Percentiles rank a stretch among this genome's conserved stretches.
These are phyloP conservation scores for Caenorhabditis angaria DNA, from an alignment of 2,888 invertebrate species.

Conservation along the genomic window DNA sequence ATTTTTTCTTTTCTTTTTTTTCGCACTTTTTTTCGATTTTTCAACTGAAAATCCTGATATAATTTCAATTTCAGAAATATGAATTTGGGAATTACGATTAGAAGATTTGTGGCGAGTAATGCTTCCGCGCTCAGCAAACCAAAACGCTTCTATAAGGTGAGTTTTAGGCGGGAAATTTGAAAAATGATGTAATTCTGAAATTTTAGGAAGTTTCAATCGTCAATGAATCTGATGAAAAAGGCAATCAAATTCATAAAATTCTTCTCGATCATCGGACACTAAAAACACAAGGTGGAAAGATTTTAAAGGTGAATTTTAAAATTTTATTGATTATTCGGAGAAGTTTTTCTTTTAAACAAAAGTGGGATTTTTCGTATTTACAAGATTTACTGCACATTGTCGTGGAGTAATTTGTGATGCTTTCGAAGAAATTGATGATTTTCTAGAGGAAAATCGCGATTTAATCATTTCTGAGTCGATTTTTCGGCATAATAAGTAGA, in stretches of 20 bases:
- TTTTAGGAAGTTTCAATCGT: constrained; percentile 53
- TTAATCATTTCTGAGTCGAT: constrained; percentile 29
- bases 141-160: constrained; percentile 54
- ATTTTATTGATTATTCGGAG: not conserved
- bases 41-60: constrained; percentile 15
- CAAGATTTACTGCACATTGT: constrained; percentile 23
- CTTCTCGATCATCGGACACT: constrained; percentile 59
- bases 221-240: constrained; percentile 43
- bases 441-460: constrained; percentile 40
- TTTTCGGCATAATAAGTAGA: constrained; percentile 41
- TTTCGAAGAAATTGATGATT: constrained; percentile 27
- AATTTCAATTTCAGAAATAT: not conserved
- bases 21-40: not conserved
- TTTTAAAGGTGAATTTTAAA: constrained; percentile 51
- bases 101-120: constrained; percentile 24
- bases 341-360: constrained; percentile 19
- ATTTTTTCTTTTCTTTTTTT: not conserved
- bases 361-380: constrained; percentile 11
- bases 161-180: not conserved
- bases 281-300: constrained; percentile 60
- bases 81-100: constrained; percentile 11
- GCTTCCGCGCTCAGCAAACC: constrained; percentile 54
- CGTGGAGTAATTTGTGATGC: constrained; percentile 24
- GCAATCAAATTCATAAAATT: constrained; percentile 47
- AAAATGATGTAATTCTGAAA: not conserved